These are phyloP conservation scores for Halcyon malimbica DNA, from an alignment of 2,113 vertebrate species.

Conservation along the genomic window DNA sequence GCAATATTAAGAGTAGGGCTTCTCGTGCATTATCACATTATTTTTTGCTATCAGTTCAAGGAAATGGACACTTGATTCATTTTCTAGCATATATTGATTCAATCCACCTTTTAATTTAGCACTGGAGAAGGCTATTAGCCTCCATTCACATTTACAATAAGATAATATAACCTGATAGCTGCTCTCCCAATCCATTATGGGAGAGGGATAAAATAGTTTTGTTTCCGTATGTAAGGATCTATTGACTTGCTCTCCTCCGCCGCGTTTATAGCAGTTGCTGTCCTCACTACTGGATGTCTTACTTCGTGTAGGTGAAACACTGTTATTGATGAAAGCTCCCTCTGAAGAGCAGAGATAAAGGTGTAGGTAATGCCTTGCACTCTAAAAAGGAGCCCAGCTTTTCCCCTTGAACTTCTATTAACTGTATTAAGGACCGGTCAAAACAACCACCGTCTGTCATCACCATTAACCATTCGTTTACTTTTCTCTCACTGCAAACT, in stretches of 20 bases:
- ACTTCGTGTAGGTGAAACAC: no score
- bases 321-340: background rate
- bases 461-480: background rate
- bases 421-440: background rate
- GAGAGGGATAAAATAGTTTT: background rate
- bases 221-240: constrained; percentile 18
- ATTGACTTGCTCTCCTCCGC: constrained; percentile 6
- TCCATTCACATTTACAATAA: constrained; percentile 22
- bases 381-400: background rate
- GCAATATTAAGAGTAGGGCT: background rate
- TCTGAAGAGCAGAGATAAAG: background rate
- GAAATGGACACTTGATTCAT: constrained; percentile 61
- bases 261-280: background rate
- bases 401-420: background rate
- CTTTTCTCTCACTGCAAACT: background rate
- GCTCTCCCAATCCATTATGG: constrained; percentile 33
- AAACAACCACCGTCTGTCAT: background rate
- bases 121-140: constrained; percentile 31
- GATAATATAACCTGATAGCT: constrained; percentile 48
- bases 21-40: background rate
- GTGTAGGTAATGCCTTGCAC: background rate
- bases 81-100: constrained; percentile 43
- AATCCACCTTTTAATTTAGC: constrained; percentile 49
- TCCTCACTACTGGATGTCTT: background rate
- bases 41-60: constrained; percentile 26